Evolutionary conservation across 2,113 vertebrate genomes (phyloP).

Genomic region (Orientallactaga bullata): DNA sequence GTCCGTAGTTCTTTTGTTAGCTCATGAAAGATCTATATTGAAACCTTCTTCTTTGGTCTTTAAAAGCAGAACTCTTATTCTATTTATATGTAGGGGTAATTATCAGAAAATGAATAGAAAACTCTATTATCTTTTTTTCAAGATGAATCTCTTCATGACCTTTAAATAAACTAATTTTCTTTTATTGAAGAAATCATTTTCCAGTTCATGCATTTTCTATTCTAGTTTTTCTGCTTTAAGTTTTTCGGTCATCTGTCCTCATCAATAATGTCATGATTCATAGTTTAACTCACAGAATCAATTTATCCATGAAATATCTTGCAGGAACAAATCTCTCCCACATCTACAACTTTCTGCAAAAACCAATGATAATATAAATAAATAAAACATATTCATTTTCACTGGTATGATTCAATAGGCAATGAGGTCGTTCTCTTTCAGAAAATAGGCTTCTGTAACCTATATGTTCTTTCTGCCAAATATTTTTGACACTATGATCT

Average conservation of each 20-base stretch:
- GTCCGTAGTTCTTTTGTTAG: background rate
- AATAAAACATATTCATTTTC: slow-evolving; percentile 55
- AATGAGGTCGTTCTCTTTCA: slow-evolving; percentile 43
- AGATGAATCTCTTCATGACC: slow-evolving; percentile 35
- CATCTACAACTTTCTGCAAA: slow-evolving; percentile 31
- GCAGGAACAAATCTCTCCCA: slow-evolving; percentile 32
- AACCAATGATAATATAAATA: background rate
- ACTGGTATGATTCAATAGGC: background rate
- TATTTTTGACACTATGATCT: background rate
- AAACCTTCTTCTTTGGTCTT: slow-evolving; percentile 25
- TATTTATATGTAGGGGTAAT: slow-evolving; percentile 30
- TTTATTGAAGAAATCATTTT: background rate
- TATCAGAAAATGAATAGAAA: slow-evolving; percentile 11
- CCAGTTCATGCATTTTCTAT: slow-evolving; percentile 34
- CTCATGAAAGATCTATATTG: background rate
- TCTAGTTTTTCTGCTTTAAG: slow-evolving; percentile 2
- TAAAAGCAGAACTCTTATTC: background rate
- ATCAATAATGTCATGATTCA: slow-evolving; percentile 56
- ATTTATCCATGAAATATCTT: slow-evolving; percentile 56
- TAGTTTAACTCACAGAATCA: slow-evolving; percentile 54
- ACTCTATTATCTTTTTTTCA: slow-evolving; percentile 32
- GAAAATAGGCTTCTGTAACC: background rate
- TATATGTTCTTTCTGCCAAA: background rate
- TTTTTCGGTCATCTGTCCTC: slow-evolving; percentile 59
- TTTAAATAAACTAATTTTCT: slow-evolving; percentile 56